A percentile compares a stretch with the other conserved stretches of the same genome.
phyloP scores from a whole-genome alignment of 2,797 vertebrate species.

The Diplodus puntazzo region DNA sequence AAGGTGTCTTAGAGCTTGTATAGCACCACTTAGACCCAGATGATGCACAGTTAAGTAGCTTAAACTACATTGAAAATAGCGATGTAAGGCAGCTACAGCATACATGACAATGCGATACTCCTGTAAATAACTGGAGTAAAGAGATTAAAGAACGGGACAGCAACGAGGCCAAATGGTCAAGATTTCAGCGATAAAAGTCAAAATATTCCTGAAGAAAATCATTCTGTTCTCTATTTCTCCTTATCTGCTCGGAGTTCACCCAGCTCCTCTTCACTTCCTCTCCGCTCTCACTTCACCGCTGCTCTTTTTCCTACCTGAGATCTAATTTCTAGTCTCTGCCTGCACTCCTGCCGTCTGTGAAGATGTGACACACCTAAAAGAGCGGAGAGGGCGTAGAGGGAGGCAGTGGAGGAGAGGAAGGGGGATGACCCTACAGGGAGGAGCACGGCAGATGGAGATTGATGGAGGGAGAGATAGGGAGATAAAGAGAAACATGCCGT shows the following conservation, averaged over 20 bases:
- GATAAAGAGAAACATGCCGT: constrained; percentile 80
- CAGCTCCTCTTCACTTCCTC: background rate
- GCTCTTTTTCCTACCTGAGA: constrained; percentile 35
- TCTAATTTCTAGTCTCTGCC: constrained; percentile 57
- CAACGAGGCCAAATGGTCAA: background rate
- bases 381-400: constrained; percentile 41
- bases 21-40: background rate
- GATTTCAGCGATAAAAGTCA: background rate
- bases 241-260: constrained; percentile 12
- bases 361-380: constrained; percentile 72
- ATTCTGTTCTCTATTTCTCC: background rate
- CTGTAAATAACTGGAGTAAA: background rate
- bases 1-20: background rate
- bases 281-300: background rate
- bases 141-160: background rate
- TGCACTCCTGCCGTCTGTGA: constrained; percentile 54
- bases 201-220: constrained; percentile 36
- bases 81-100: background rate
- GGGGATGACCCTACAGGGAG: constrained; percentile 70
- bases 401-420: constrained; percentile 63
- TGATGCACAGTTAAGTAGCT: background rate
- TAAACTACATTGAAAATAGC: background rate
- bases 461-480: constrained; percentile 73
- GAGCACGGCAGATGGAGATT: constrained; percentile 78
- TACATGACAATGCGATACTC: background rate